phyloP scores from a whole-genome alignment of 2,797 vertebrate species.

The Labeo calbasu region DNA sequence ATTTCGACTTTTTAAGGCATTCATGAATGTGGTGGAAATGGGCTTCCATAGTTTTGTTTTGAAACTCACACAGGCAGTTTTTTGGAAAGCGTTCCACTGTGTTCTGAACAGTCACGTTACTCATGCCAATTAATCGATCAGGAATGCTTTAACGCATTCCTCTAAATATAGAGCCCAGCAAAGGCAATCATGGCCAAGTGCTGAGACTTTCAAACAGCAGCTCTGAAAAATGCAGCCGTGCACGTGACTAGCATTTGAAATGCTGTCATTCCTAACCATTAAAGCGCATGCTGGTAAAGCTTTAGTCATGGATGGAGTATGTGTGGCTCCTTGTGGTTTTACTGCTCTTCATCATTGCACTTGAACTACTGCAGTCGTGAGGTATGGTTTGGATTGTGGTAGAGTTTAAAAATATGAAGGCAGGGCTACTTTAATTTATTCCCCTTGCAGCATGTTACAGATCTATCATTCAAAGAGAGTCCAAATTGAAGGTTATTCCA shows the following conservation, averaged over 20 bases:
- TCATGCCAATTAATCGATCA: conserved; percentile 8
- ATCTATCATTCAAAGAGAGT: conserved; percentile 38
- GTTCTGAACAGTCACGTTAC: conserved; percentile 2
- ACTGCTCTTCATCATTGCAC: not conserved
- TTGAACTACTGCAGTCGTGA: conserved; percentile 29
- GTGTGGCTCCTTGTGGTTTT: conserved; percentile 18
- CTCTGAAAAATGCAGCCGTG: not conserved
- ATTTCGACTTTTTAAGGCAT: too few species aligned
- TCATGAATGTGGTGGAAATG: too few species aligned
- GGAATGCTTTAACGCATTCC: conserved; percentile 29
- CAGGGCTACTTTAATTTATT: conserved; percentile 40
- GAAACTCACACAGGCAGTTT: not conserved
- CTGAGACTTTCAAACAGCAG: conserved; percentile 29
- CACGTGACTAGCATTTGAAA: conserved; percentile 17
- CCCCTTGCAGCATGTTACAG: conserved; percentile 25
- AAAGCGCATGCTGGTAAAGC: not conserved
- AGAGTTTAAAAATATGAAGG: conserved; percentile 40
- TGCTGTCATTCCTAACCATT: conserved; percentile 5
- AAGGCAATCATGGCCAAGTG: conserved; percentile 12
- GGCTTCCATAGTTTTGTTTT: not conserved
- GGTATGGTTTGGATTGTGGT: conserved; percentile 36
- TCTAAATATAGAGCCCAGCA: not conserved
- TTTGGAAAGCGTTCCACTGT: not conserved
- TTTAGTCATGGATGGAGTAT: not conserved
- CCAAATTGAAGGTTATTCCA: conserved; percentile 52